Conservation (phyloP, 2,888 invertebrate genomes). For the Priocnemis perturbator region DNA sequence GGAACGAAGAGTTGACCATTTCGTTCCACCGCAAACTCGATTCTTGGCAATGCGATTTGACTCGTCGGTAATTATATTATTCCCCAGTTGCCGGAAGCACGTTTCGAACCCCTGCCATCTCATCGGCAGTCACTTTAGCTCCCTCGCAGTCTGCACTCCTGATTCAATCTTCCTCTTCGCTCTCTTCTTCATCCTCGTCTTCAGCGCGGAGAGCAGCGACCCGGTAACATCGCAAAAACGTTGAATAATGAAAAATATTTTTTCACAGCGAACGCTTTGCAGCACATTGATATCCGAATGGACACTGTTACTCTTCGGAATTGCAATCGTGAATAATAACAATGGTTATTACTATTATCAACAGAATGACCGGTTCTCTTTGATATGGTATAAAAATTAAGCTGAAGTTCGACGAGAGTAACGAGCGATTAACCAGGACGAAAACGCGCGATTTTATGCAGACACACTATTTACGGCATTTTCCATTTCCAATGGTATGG, state of each 20-base stretch:
- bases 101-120: slow-evolving; percentile 29
- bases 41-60: slow-evolving; percentile 68
- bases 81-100: slow-evolving; percentile 58
- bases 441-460: too few relatives aligned
- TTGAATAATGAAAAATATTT: background rate
- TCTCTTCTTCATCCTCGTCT: slow-evolving; percentile 36
- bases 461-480: too few relatives aligned
- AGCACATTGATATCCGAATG: background rate
- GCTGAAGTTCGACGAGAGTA: too few relatives aligned
- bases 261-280: background rate
- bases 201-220: slow-evolving; percentile 14
- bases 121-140: slow-evolving; percentile 17
- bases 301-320: too few relatives aligned
- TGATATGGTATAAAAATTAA: too few relatives aligned
- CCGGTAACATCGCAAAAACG: background rate
- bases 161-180: slow-evolving; percentile 60
- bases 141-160: slow-evolving; percentile 55
- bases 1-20: slow-evolving; percentile 50
- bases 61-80: slow-evolving; percentile 68
- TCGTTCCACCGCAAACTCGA: slow-evolving; percentile 67
- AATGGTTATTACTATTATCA: too few relatives aligned
- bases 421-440: too few relatives aligned
- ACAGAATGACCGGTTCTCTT: too few relatives aligned
- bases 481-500: too few relatives aligned
- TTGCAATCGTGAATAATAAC: too few relatives aligned